A percentile compares a stretch with the other conserved stretches of the same genome.
Conservation (phyloP, 2,797 vertebrate species). For the Gallinago nigripennis region DNA sequence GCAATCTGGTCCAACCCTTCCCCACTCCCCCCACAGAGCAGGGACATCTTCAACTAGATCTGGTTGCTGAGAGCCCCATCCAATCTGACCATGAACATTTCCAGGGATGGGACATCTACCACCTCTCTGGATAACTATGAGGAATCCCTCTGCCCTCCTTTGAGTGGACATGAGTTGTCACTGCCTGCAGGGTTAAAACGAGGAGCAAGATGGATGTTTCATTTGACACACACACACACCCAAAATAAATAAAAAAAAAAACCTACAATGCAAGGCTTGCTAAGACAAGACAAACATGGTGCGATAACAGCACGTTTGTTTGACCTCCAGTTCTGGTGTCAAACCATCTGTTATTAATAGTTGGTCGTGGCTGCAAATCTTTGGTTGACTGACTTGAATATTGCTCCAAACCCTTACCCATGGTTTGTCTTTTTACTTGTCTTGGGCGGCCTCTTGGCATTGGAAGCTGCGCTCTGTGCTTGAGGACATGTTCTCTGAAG, state of each 20-base stretch:
- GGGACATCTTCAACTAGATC: background rate
- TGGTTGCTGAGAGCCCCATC: background rate
- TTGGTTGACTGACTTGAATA: background rate
- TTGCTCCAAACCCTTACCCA: background rate
- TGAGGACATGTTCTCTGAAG: background rate
- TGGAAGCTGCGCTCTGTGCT: background rate
- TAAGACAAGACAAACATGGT: background rate
- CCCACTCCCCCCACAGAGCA: background rate
- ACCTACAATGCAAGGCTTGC: background rate
- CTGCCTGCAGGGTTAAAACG: background rate
- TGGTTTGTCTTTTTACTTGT: background rate
- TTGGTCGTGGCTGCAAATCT: background rate
- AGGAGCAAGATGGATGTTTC: background rate
- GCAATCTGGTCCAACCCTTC: background rate
- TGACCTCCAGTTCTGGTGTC: background rate
- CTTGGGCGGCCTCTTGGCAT: background rate
- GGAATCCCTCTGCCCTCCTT: background rate
- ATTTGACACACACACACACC: background rate
- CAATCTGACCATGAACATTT: background rate
- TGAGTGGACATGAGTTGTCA: rapidly evolving
- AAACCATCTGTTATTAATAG: background rate
- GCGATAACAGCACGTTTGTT: background rate
- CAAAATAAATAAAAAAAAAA: background rate
- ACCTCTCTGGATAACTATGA: rapidly evolving
- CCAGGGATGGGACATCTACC: background rate